These are phyloP conservation scores for Cassiopea xamachana DNA, from an alignment of 30 jellyfish, hydroid and myxozoan genomes.

Conservation along the genomic window DNA sequence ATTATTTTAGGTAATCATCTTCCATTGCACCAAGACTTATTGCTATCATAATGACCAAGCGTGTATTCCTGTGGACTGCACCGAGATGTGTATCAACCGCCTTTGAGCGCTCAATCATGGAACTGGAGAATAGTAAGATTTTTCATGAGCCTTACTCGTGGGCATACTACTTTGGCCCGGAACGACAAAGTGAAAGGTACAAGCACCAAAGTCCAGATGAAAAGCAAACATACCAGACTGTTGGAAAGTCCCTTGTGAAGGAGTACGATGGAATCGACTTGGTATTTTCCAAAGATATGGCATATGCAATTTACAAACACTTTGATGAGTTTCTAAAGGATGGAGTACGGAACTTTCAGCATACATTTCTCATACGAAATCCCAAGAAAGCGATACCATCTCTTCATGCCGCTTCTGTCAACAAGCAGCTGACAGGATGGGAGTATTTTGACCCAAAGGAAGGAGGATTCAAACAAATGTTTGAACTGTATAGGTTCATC, in stretches of 20 bases:
- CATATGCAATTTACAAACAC: constrained; percentile 75
- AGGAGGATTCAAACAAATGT: constrained; percentile 81
- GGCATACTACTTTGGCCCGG: constrained; percentile 93
- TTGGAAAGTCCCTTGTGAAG: constrained; percentile 43
- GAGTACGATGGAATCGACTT: constrained; percentile 81
- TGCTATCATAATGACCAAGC: constrained; percentile 55
- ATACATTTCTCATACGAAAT: constrained; percentile 83
- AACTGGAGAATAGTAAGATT: constrained; percentile 78
- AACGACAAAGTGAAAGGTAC: constrained; percentile 87
- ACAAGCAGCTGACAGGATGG: constrained; percentile 88
- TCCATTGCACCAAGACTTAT: no score
- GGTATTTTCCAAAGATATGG: constrained; percentile 94
- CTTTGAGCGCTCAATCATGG: constrained; percentile 92
- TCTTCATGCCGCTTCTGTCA: constrained; percentile 85
- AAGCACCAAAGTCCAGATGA: constrained; percentile 49
- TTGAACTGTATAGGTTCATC: constrained; percentile 65
- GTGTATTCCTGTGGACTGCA: constrained; percentile 94
- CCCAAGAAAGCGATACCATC: constrained; percentile 91
- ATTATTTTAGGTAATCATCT: no score
- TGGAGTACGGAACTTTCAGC: constrained; percentile 73
- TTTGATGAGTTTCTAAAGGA: constrained; percentile 64
- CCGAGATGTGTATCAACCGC: constrained; percentile 98
- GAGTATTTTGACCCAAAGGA: constrained; percentile 84
- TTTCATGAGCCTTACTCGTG: constrained; percentile 94
- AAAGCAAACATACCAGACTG: constrained; percentile 45